Conservation (phyloP, 2,113 vertebrate genomes). For the Oryzias curvinotus region DNA sequence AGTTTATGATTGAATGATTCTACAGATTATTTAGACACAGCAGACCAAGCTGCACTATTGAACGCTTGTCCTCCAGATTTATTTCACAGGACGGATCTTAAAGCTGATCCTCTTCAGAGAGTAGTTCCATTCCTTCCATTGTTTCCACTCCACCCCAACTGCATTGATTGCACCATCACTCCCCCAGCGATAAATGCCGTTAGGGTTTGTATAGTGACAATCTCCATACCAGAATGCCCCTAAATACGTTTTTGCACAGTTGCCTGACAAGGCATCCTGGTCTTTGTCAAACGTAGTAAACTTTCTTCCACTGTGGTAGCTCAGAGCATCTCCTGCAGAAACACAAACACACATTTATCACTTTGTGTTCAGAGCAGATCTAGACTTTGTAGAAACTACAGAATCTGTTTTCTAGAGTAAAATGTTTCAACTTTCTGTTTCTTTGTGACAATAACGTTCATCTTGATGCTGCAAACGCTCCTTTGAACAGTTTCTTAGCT, state of each 20-base stretch:
- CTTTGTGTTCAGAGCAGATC: too few relatives aligned
- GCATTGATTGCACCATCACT: accelerated
- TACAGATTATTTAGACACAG: too few relatives aligned
- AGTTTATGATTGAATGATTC: too few relatives aligned
- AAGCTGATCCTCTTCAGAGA: slow-evolving; percentile 26
- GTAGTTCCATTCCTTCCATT: background rate
- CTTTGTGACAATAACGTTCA: too few relatives aligned
- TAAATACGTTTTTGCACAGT: background rate
- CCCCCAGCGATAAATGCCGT: slow-evolving; percentile 41
- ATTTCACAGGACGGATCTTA: slow-evolving; percentile 24
- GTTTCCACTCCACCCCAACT: accelerated
- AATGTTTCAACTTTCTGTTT: too few relatives aligned
- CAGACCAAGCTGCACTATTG: too few relatives aligned
- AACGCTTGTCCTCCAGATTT: background rate
- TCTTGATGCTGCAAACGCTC: too few relatives aligned
- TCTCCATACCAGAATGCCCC: background rate
- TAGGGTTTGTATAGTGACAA: background rate
- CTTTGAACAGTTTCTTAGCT: too few relatives aligned
- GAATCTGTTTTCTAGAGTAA: too few relatives aligned
- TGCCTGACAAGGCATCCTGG: accelerated
- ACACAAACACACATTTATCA: background rate
- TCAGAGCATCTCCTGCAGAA: slow-evolving; percentile 18
- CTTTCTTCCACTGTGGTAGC: accelerated
- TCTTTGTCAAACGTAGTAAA: slow-evolving; percentile 29
- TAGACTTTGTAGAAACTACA: too few relatives aligned